Evolutionary conservation across 2,797 vertebrate species (phyloP), one percentile per base, ranked within the genome.

Genomic region (Sebastes glaucus): DNA sequence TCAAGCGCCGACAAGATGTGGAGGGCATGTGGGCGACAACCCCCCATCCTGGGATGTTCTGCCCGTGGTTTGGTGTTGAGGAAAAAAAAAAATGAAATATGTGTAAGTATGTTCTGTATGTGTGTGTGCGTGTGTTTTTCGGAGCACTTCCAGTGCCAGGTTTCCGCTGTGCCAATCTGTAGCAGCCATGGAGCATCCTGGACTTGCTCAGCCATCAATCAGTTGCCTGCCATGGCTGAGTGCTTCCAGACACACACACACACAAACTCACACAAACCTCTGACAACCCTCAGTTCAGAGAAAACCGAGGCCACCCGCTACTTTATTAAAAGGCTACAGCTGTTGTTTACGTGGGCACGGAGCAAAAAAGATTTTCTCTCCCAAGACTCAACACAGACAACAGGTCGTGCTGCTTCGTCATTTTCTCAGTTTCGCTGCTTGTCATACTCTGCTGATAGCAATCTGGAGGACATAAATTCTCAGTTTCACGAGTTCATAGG

Each of bases 81-180:
- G 23, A 74, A 53, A 67, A 63, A 33, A 46, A 65, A 68, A 71
- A 62, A 33, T 13, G 20, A 64, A 68, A 71, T 85, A 71, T 80
- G 81, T 83, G 67, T 80, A 46, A 77, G 66, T 75, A 32, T 77
- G 70, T 70, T 28, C 28, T 74, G 62, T 71, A 20, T 77, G 38
- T 73, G 59, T 78, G 56, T 71, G 56, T 71, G 59, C 60, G 64
- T 71, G 33, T 32, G 69, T 77, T 70, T 76, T 70, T 74, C 18
- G 2, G 33, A 79, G 73, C 23, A 22, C 22, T 77, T 73, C 23
- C 9, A 23, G 22, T 85, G 94, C 94, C 93, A 94, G 91, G 73
- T 90, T 85, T 88, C 92, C 28, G 32, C 89, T 92, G 93, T 91
- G 93, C 89, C 93, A 94, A 93, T 94, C 93, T 94, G 92, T 95